These are phyloP conservation scores for Periplaneta americana DNA, from an alignment of 1,140 invertebrate genomes.

Conservation along the genomic window DNA sequence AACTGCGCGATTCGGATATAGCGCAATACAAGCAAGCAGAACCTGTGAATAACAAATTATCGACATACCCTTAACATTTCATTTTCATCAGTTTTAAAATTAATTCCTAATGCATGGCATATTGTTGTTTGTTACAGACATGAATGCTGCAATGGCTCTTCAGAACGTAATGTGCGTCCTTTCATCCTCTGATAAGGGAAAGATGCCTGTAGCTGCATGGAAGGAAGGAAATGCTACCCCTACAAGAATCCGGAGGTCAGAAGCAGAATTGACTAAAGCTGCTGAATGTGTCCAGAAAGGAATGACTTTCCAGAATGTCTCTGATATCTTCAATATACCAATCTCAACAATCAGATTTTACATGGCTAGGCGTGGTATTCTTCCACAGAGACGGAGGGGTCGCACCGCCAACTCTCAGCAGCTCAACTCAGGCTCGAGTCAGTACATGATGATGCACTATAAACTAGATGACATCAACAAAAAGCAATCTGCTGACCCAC, in stretches of 20 bases:
- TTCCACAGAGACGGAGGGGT: slow-evolving; percentile 67
- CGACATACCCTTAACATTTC: too few relatives aligned
- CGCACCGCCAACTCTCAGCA: slow-evolving; percentile 24
- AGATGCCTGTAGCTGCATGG: neutral
- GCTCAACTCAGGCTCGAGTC: neutral
- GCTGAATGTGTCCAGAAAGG: slow-evolving; percentile 73
- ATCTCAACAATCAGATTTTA: slow-evolving; percentile 80
- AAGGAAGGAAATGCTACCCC: neutral
- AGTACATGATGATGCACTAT: slow-evolving; percentile 4
- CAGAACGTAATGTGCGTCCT: slow-evolving; percentile 5
- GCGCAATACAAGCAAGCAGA: too few relatives aligned
- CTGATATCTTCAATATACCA: slow-evolving; percentile 76
- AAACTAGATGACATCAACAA: neutral
- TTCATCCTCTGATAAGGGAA: neutral
- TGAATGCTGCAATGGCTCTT: slow-evolving; percentile 4
- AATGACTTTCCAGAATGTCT: slow-evolving; percentile 76
- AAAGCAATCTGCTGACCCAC: neutral
- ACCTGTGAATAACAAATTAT: too few relatives aligned
- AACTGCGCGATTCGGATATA: too few relatives aligned
- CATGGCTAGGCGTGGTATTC: slow-evolving; percentile 74
- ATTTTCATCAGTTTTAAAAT: neutral
- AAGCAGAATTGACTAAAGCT: slow-evolving; percentile 66
- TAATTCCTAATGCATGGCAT: neutral
- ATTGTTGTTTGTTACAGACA: neutral
- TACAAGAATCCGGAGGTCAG: slow-evolving; percentile 55